Conservation (phyloP, 2,888 invertebrate genomes). For the Eupeodes latifasciatus region DNA sequence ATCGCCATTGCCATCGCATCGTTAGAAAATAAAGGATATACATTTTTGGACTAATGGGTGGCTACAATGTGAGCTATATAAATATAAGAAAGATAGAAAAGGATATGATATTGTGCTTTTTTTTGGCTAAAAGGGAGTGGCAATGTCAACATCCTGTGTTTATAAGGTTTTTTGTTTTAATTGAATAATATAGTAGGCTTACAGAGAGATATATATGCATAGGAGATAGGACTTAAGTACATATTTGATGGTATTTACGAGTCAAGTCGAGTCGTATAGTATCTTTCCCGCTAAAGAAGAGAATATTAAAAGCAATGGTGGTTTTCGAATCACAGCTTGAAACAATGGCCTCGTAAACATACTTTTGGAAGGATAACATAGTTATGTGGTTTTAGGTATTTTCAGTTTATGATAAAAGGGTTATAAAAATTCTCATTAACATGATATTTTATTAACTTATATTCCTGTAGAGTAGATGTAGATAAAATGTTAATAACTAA, state of each 20-base stretch:
- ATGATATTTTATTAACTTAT: neutral
- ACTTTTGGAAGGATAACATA: neutral
- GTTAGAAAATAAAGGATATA: constrained; percentile 7
- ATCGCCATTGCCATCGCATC: neutral
- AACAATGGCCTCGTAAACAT: constrained; percentile 14
- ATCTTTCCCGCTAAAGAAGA: neutral
- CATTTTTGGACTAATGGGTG: constrained; percentile 14
- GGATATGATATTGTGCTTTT: neutral
- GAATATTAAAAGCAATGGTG: neutral
- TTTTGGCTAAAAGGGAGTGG: neutral
- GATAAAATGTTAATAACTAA: constrained; percentile 22
- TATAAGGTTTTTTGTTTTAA: constrained; percentile 30
- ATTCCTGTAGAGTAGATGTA: too few relatives aligned
- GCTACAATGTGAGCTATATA: too few relatives aligned
- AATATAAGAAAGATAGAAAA: neutral
- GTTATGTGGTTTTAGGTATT: neutral
- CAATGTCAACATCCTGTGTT: constrained; percentile 15
- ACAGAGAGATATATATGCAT: neutral
- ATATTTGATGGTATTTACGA: too few relatives aligned
- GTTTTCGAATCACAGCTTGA: constrained; percentile 2
- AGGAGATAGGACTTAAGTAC: neutral
- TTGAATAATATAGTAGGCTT: constrained; percentile 33
- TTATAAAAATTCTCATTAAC: neutral
- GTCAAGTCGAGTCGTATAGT: neutral
- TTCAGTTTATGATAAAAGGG: constrained; percentile 24